Conservation (phyloP, 2,113 vertebrate genomes). For the Chaetorhynchus papuensis region DNA sequence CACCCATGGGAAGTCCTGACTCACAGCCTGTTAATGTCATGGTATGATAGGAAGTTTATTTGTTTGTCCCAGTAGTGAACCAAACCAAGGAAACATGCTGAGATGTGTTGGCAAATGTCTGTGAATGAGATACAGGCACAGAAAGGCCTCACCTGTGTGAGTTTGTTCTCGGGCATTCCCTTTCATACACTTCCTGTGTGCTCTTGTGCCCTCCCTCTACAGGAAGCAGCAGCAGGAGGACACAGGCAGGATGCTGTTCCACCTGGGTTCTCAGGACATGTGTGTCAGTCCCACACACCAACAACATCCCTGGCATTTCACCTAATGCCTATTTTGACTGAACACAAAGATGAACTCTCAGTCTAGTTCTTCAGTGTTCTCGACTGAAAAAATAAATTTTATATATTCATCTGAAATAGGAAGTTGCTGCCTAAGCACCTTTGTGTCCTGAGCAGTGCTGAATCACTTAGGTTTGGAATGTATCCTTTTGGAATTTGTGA, state of each 20-base stretch:
- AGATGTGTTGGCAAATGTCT: neutral
- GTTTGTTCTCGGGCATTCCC: neutral
- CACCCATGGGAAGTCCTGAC: neutral
- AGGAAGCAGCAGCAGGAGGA: neutral
- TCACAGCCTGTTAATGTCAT: neutral
- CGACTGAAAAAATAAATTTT: neutral
- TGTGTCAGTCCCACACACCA: rapidly evolving
- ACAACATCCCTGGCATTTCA: neutral
- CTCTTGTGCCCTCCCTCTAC: neutral
- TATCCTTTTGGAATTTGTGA: neutral
- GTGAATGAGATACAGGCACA: neutral
- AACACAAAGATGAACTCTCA: neutral
- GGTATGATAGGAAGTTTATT: neutral
- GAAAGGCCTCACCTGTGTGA: neutral
- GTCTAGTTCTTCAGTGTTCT: neutral
- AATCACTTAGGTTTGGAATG: neutral
- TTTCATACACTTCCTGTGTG: rapidly evolving
- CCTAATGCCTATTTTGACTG: neutral
- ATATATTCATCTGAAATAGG: neutral
- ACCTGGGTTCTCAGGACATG: rapidly evolving
- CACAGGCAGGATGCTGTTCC: neutral
- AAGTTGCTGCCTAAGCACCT: neutral
- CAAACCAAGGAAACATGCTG: neutral
- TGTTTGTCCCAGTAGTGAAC: neutral
- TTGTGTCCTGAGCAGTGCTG: neutral